Evolutionary conservation across 2,797 vertebrate genomes (phyloP), one percentile per base, ranked within the genome.

Genomic region (Syngnathus acus): DNA sequence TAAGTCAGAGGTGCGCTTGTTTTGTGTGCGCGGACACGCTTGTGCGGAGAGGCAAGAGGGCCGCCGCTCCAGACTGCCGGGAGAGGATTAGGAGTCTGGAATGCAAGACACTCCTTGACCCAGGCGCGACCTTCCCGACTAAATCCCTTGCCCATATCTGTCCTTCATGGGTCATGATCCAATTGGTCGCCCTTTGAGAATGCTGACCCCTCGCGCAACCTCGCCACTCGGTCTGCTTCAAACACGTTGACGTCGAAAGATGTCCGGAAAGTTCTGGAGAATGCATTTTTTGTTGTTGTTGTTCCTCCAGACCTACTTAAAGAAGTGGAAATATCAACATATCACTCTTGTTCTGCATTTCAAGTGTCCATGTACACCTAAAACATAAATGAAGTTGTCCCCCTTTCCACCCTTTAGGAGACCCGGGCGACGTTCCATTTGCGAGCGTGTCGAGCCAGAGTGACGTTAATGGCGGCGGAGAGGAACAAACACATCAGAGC

Each of bases 111-210:
- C 85, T 89, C 85, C 88, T 88, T 89, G 88, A 90, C 85, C 86
- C 81, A 60, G 6, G 65, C 32, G 71, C 6, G 78, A 89, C 89
- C 89, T 89, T 86, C 82, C 67, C 72, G 75, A 67, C 87, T 86
- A 90, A 88, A 88, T 89, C 87, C 84, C 84, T 77, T 88, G 82
- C 83, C 78, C 86, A 84, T 90, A 88, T 89, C 87, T 90, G 89
- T 89, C 87, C 86, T 79, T 90, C 85, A 87, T 88, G 84, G 89
- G 83, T 87, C 86, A 90, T 89, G 89, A 90, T 90, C 87, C 87
- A 87, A 89, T 88, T 85, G 87, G 87, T 86, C 78, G 74, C 85
- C 83, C 79, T 85, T 84, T 75, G 60, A 87, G 89, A 89, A 88
- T 86, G 86, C 85, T 83, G 85, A 86, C 86, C 87, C 70, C 82